Evolutionary conservation across 92 coral and sea anemone species (phyloP).

Genomic region (Pocillopora grandis): DNA sequence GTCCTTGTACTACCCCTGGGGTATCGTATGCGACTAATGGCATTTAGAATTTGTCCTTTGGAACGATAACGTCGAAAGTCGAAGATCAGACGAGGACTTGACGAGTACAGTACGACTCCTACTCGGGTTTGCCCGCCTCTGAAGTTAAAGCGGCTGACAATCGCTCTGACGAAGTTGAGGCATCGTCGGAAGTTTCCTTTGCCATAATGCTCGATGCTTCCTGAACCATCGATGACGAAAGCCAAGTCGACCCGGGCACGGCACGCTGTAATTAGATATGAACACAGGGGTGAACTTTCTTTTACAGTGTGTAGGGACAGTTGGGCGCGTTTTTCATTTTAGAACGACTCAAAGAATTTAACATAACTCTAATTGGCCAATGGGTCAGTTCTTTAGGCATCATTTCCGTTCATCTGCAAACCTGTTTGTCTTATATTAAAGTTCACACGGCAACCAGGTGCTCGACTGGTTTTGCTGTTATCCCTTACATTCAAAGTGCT

Average conservation of each 20-base stretch:
- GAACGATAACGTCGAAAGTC: constrained; percentile 44
- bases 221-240: constrained; percentile 79
- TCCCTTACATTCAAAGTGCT: too few species aligned
- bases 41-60: constrained; percentile 14
- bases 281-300: too few species aligned
- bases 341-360: too few species aligned
- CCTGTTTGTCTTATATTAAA: too few species aligned
- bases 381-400: too few species aligned
- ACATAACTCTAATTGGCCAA: too few species aligned
- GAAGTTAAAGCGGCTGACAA: constrained; percentile 60
- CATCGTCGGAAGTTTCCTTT: constrained; percentile 70
- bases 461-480: too few species aligned
- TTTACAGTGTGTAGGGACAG: too few species aligned
- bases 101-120: constrained; percentile 28
- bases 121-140: constrained; percentile 34
- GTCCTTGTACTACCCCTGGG: constrained; percentile 67
- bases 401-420: too few species aligned
- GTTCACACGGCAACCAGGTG: too few species aligned
- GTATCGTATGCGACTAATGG: constrained; percentile 54
- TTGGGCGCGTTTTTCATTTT: too few species aligned
- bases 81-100: constrained; percentile 38
- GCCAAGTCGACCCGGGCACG: constrained; percentile 69
- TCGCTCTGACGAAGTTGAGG: constrained; percentile 63
- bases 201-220: constrained; percentile 62
- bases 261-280: constrained; percentile 24